These are phyloP conservation scores for Diploscapter pachys DNA, from an alignment of 1,140 invertebrate genomes.

Conservation along the genomic window DNA sequence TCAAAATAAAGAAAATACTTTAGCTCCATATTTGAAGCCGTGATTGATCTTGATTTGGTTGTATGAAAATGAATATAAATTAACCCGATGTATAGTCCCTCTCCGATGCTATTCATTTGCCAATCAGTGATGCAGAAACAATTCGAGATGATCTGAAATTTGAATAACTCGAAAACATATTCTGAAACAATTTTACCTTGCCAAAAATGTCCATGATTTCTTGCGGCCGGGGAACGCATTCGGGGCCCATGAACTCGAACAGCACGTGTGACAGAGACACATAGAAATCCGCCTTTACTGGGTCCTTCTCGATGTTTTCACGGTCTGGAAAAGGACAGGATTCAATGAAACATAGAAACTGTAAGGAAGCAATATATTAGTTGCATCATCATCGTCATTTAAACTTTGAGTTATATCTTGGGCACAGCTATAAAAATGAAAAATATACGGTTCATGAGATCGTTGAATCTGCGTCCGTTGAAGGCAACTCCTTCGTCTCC, in stretches of 20 bases:
- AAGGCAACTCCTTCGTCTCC: no score
- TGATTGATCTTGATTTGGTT: no score
- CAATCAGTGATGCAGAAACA: constrained; percentile 13
- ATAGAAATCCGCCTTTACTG: constrained; percentile 15
- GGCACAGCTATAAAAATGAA: no score
- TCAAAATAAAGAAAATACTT: no score
- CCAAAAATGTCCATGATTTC: constrained; percentile 10
- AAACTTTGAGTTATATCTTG: no score
- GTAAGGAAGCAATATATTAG: no score
- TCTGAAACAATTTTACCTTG: neutral
- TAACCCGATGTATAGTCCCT: constrained; percentile 12
- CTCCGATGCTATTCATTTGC: neutral
- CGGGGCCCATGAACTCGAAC: constrained; percentile 9
- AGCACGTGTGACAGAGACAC: constrained; percentile 10
- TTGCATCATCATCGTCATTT: no score
- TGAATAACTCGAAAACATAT: neutral
- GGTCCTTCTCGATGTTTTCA: constrained; percentile 4
- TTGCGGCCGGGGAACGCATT: neutral
- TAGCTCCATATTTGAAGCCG: no score
- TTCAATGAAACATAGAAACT: neutral
- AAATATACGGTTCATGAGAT: no score
- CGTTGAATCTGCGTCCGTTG: no score
- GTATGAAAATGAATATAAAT: neutral
- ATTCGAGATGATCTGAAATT: constrained; percentile 9
- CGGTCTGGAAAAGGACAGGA: neutral